phyloP scores from a whole-genome alignment of 1,140 invertebrate genomes.

The Myzus persicae region DNA sequence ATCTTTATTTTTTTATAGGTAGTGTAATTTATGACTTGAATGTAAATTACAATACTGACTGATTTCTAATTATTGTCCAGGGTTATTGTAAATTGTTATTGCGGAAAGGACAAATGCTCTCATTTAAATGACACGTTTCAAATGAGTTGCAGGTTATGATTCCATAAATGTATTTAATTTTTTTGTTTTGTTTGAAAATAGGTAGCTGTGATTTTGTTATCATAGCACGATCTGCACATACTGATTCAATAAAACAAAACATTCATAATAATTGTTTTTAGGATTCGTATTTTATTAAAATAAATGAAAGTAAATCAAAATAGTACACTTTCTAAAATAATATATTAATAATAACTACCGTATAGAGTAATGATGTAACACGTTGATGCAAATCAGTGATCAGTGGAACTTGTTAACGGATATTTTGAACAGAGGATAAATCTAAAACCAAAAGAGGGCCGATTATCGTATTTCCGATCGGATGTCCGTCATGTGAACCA shows the following conservation, averaged over 20 bases:
- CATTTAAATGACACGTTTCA: not conserved
- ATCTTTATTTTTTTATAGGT: not conserved
- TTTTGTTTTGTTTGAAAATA: not conserved
- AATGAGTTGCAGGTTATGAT: not conserved
- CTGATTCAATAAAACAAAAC: not conserved
- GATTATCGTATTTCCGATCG: conserved; percentile 49
- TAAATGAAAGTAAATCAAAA: not conserved
- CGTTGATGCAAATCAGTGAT: not conserved
- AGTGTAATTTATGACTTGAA: not conserved
- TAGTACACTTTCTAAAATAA: not conserved
- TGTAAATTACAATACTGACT: not conserved
- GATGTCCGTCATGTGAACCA: conserved; percentile 40
- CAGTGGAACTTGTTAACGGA: not conserved
- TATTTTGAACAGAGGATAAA: not conserved
- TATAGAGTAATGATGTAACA: not conserved
- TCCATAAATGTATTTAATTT: not conserved
- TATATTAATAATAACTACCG: not conserved
- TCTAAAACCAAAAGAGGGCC: not conserved
- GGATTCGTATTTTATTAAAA: not conserved
- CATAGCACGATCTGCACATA: not conserved
- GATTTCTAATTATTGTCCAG: not conserved
- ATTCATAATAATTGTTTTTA: not conserved
- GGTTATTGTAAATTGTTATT: not conserved
- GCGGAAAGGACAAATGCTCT: not conserved
- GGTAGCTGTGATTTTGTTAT: not conserved